Percentiles rank a stretch among this genome's conserved stretches.
These are phyloP conservation scores for Amphipoea lucens DNA, from an alignment of 2,888 invertebrate species.

Conservation along the genomic window DNA sequence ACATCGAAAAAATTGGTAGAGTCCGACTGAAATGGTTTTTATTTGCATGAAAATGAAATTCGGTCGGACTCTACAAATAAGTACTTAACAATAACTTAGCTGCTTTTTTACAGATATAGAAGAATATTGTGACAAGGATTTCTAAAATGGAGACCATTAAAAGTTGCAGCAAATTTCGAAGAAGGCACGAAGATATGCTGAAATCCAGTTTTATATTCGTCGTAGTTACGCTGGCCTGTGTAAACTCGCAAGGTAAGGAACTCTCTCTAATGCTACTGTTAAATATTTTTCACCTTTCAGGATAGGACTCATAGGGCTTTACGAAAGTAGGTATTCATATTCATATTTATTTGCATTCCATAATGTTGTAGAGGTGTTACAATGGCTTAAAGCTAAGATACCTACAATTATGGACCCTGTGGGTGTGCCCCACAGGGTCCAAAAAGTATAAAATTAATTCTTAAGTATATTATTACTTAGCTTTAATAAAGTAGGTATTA, in stretches of 20 bases:
- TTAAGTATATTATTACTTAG: too few relatives aligned
- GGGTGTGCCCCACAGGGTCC: too few relatives aligned
- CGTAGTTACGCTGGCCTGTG: constrained; percentile 76
- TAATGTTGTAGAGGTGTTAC: too few relatives aligned
- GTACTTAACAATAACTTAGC: background rate
- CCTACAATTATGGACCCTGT: too few relatives aligned
- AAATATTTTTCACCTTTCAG: background rate
- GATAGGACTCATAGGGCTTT: background rate
- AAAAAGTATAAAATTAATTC: too few relatives aligned
- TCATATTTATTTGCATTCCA: too few relatives aligned
- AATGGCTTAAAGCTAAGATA: too few relatives aligned
- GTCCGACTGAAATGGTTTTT: background rate
- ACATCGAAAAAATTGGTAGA: background rate
- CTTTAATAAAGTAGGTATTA: background rate
- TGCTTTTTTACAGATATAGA: constrained; percentile 61
- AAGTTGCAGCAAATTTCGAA: constrained; percentile 58
- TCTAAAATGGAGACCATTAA: constrained; percentile 62
- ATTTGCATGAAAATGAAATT: background rate
- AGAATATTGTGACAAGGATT: constrained; percentile 32
- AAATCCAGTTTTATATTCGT: constrained; percentile 72
- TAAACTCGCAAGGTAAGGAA: constrained; percentile 83
- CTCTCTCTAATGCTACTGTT: background rate
- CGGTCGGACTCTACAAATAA: background rate
- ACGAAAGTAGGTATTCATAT: too few relatives aligned
- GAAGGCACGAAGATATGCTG: constrained; percentile 71